A percentile compares a stretch with the other conserved stretches of the same genome.
phyloP scores from a whole-genome alignment of 2,797 vertebrate genomes.

The Ispidina picta region DNA sequence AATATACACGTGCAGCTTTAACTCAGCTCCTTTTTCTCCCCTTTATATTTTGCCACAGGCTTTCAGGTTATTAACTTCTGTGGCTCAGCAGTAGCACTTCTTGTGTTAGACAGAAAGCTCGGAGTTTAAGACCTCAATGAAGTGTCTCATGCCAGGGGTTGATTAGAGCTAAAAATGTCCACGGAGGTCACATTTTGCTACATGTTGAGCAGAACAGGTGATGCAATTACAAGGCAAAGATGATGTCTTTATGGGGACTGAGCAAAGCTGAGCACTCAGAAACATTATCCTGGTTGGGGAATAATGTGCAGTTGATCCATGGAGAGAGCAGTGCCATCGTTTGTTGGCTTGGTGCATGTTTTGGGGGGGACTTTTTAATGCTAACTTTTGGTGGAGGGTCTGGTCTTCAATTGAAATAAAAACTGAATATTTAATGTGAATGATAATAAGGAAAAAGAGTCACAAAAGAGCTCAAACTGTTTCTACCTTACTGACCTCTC shows the following conservation, averaged over 20 bases:
- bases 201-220: not conserved
- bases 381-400: not conserved
- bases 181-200: not conserved
- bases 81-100: not conserved
- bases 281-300: not conserved
- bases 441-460: not conserved
- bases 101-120: not conserved
- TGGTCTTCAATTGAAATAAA: not conserved
- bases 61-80: constrained; percentile 16
- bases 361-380: not conserved
- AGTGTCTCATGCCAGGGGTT: constrained; percentile 11
- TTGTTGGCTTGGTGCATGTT: not conserved
- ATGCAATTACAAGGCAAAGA: not conserved
- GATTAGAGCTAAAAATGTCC: constrained; percentile 1
- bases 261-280: not conserved
- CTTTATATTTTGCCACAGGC: not conserved
- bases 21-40: not conserved
- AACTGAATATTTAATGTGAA: not conserved
- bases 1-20: not conserved
- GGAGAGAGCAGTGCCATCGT: not conserved
- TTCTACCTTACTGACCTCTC: constrained; percentile 6
- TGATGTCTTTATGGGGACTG: not conserved
- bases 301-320: not conserved
- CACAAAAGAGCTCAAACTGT: not conserved
- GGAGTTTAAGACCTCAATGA: not conserved